Percentiles rank a stretch among this genome's conserved stretches.
phyloP scores from a whole-genome alignment of 2,797 vertebrate genomes.

The Periophthalmus magnuspinnatus region DNA sequence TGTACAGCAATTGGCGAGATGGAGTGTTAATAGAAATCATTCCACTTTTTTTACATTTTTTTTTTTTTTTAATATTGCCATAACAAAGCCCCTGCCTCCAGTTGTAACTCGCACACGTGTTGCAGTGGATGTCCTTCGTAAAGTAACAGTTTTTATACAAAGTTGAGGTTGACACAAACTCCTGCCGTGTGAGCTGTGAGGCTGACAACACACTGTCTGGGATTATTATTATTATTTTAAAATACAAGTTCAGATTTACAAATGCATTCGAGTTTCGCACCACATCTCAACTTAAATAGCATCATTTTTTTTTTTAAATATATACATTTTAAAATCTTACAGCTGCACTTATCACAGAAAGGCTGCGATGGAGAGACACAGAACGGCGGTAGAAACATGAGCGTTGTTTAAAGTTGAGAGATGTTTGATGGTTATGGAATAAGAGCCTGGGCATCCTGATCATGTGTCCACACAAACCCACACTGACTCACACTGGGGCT shows the following conservation, averaged over 20 bases:
- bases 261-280: no score
- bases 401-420: slow-evolving; percentile 71
- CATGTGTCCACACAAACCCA: slow-evolving; percentile 67
- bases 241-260: no score
- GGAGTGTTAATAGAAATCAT: no score
- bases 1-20: neutral
- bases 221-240: no score
- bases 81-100: neutral
- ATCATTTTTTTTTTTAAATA: no score
- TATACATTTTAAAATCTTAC: no score
- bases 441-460: slow-evolving; percentile 66
- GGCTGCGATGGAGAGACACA: slow-evolving; percentile 23
- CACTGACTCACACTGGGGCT: slow-evolving; percentile 69
- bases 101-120: neutral
- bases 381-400: slow-evolving; percentile 57
- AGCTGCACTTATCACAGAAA: no score
- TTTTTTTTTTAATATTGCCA: neutral
- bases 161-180: neutral
- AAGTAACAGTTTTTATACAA: neutral
- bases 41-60: neutral
- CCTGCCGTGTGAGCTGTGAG: neutral
- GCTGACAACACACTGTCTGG: neutral
- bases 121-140: neutral
- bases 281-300: no score
- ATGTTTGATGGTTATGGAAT: slow-evolving; percentile 18